Evolutionary conservation across 2,797 vertebrate species (phyloP), one percentile per base, ranked within the genome.

Genomic region (Notolabrus celidotus): DNA sequence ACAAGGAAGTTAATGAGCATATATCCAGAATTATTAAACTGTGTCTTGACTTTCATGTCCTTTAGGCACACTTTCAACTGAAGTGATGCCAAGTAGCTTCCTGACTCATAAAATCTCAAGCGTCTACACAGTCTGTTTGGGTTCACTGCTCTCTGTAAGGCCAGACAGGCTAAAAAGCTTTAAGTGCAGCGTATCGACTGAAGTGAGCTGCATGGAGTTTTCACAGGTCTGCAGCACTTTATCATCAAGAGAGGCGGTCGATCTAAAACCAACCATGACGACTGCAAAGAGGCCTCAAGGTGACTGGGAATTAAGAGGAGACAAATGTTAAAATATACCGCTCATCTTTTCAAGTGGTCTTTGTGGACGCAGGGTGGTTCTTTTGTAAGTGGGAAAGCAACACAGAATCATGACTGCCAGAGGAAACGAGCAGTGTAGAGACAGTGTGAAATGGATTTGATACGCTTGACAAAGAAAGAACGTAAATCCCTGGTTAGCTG

Each of bases 201-300:
- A 54, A 72, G 70, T 36, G 79, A 69, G 67, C 58, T 52, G 56
- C 69, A 56, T 67, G 67, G 59, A 36, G 60, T 65, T 76, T 71
- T 53, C 59, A 29, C 38, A 1, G 59, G 56, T 45, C 64, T 42
- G 38, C 10, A 45, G 38, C 57, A 20, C 54, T 57, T 65, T 25
- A 63, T 64, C 52, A 45, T 25, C 16, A 7, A 29, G 61, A 69
- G 59, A 59, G 25, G 39, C 71, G 56, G 43, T 69, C 25, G 10
- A 77, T 79, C 69, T 59, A 11, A 55, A 59, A 64, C 57, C 56
- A 33, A 33, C 31, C 38, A 25, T 38, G 16, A 56, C 1, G 57
- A 56, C 34, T 49, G 60, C 60, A 34, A 25, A 54, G 29, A 65
- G 52, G 55, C 38, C 34, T 56, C 39, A 11, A 70, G 71, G 23